These are phyloP conservation scores for Polypedilum pembai DNA, from an alignment of 1,140 invertebrate genomes.

Conservation along the genomic window DNA sequence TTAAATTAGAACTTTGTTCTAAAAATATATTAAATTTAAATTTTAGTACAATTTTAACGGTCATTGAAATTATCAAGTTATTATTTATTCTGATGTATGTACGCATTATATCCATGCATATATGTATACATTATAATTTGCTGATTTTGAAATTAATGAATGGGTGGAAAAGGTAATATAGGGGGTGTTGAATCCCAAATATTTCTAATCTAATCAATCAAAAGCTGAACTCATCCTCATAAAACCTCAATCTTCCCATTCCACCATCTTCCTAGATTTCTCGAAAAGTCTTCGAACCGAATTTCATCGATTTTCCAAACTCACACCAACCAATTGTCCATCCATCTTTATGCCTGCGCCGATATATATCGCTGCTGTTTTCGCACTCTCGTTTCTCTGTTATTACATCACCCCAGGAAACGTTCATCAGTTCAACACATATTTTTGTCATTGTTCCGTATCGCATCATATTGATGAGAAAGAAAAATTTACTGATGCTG, in stretches of 20 bases:
- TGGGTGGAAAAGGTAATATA: neutral
- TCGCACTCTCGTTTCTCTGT: neutral
- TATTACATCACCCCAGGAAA: slow-evolving; percentile 24
- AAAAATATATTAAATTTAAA: too few species aligned
- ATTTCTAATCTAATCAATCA: slow-evolving; percentile 4
- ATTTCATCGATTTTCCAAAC: slow-evolving; percentile 21
- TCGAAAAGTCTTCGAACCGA: neutral
- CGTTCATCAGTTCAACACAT: neutral
- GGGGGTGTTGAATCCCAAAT: neutral
- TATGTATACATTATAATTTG: too few species aligned
- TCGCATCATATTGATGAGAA: neutral
- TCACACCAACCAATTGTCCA: slow-evolving; percentile 6
- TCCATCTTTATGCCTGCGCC: slow-evolving; percentile 17
- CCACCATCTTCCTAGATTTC: neutral
- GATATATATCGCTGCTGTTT: neutral
- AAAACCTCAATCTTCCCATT: neutral
- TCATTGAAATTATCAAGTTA: too few species aligned
- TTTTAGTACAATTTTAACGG: too few species aligned
- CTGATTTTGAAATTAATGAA: too few species aligned
- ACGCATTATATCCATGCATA: too few species aligned
- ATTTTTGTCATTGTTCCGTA: slow-evolving; percentile 20
- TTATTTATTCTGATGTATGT: too few species aligned
- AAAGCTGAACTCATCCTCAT: neutral
- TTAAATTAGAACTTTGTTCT: too few species aligned
- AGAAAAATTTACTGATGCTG: neutral